Base-by-base conservation (phyloP, 2,888 invertebrate genomes). In the Pachliopta kotzebuea region DNA sequence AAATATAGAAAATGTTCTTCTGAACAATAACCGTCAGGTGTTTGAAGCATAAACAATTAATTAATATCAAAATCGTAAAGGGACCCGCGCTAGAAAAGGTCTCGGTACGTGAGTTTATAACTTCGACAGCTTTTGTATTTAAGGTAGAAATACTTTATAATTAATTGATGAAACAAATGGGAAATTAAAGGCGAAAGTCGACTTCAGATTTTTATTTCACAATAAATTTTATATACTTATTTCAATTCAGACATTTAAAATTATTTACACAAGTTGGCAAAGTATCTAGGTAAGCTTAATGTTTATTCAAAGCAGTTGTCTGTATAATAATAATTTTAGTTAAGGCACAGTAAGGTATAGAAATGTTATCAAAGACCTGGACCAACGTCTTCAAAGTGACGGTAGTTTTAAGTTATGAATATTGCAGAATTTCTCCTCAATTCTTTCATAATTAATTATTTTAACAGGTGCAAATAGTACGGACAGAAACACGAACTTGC, bases 31-130 rank as follows among this genome's bases (percentile, higher is more conserved):
- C 9, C 50, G 50, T 52, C 50, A 52, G 50, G 50, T 52, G 50
- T 52, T 21, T 11, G 50, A n/a, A n/a, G 11, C 21, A 52, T 52
- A 52, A 52, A 52, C 50, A 52, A 52, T 52, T 52, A 52, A 52
- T 52, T 52, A 52, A 52, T 52, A 52, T 52, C 23, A 52, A 52
- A 52, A 52, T 52, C 50, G 21, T n/a, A 52, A 52, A 52, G 50
- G 50, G 11, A 11, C 50, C 50, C 50, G 7, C 50, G 50, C 21
- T 21, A 49, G 21, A 52, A 23, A 21, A 11, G 50, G 45, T n/a
- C 45, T 14, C 21, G 50, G 6, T n/a, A 21, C 50, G 50, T 52
- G 50, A 52, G n/a, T 52, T 21, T 21, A 52, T 23, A 23, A 52
- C 50, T 52, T 52, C 50, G 50, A 52, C 20, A 21, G 50, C 50